Evolutionary conservation across 2,113 vertebrate genomes (phyloP).

Genomic region (Trogon surrucura): DNA sequence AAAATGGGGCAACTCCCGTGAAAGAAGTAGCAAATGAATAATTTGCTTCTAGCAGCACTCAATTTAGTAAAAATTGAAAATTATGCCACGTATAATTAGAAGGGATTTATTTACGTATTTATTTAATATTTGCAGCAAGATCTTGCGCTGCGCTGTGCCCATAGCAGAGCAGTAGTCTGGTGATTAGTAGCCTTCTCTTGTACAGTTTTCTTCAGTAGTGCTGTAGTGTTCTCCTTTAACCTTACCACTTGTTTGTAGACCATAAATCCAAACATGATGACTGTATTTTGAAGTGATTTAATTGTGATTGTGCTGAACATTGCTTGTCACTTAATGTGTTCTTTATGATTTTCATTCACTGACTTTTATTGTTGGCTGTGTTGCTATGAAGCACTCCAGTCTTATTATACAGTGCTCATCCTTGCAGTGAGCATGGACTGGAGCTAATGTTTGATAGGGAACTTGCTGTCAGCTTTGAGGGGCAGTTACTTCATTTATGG

Average conservation of each 20-base stretch:
- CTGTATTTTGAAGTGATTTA: background rate
- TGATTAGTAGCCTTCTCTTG: background rate
- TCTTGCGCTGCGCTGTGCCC: background rate
- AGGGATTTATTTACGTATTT: background rate
- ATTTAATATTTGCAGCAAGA: background rate
- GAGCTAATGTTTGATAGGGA: background rate
- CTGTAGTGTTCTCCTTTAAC: background rate
- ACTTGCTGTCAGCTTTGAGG: background rate
- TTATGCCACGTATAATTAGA: background rate
- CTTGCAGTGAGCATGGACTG: background rate
- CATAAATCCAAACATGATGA: background rate
- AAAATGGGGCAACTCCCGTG: background rate
- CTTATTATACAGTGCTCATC: background rate
- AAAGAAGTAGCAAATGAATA: background rate
- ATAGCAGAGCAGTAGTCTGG: background rate
- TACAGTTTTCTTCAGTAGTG: background rate
- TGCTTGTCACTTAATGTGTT: slow-evolving; percentile 7
- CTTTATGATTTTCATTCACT: slow-evolving; percentile 22
- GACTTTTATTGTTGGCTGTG: slow-evolving; percentile 19
- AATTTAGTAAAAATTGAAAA: background rate
- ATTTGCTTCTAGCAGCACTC: background rate
- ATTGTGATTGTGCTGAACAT: background rate
- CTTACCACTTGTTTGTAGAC: background rate
- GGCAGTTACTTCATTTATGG: background rate
- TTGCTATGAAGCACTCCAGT: background rate